Conservation (phyloP, 1,140 invertebrate genomes). For the Achroia grisella region DNA sequence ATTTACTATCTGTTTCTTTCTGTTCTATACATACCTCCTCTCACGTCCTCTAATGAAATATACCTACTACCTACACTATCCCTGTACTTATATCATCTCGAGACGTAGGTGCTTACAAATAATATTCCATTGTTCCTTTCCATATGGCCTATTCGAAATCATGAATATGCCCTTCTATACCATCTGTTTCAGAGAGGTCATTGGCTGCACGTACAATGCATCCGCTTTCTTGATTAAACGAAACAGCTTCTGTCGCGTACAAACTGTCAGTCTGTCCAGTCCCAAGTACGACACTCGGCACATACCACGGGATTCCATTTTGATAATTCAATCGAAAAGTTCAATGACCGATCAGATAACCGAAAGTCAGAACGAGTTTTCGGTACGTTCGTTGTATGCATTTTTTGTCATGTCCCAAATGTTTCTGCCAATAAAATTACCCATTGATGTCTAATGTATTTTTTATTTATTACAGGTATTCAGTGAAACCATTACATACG, state of each 20-base stretch:
- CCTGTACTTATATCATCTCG: too few species aligned
- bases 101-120: too few species aligned
- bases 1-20: too few species aligned
- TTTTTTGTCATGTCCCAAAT: neutral
- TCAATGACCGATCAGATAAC: slow-evolving; percentile 30
- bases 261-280: neutral
- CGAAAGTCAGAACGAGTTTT: slow-evolving; percentile 20
- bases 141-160: too few species aligned
- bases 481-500: neutral
- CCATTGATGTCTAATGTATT: slow-evolving; percentile 12
- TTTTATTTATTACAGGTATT: slow-evolving; percentile 39
- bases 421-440: neutral
- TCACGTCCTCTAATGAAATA: too few species aligned
- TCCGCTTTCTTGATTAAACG: slow-evolving; percentile 49
- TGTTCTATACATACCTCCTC: too few species aligned
- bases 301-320: slow-evolving; percentile 14
- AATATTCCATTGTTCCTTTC: too few species aligned
- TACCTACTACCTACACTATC: too few species aligned
- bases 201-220: slow-evolving; percentile 22
- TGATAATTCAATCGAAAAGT: slow-evolving; percentile 18
- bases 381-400: slow-evolving; percentile 10
- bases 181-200: slow-evolving; percentile 24
- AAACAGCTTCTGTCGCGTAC: slow-evolving; percentile 18
- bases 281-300: neutral
- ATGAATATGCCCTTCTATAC: neutral